Base-by-base conservation (phyloP, 2,113 vertebrate species). In the Bagarius yarrelli region DNA sequence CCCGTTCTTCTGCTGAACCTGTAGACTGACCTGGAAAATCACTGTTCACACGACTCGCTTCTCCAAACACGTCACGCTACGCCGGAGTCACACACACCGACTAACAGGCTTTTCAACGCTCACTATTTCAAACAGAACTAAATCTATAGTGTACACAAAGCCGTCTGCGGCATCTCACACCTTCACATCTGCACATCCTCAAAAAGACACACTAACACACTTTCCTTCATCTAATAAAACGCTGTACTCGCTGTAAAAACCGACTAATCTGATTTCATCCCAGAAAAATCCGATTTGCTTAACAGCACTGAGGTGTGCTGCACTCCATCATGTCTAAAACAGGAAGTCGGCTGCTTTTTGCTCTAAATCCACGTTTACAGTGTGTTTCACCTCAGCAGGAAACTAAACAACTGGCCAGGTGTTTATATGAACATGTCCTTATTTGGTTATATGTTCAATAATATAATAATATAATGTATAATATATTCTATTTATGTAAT, bases 51-150 rank as follows among this genome's bases (percentile, higher is more conserved):
- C 53, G 57, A 36, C 8, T 53, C 34, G 50, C 47, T 69, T 76
- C 76, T 83, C 59, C 69, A 83, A 80, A 77, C 74, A 83, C 30
- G 36, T 21, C 19, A 19, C 13, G 67, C 23, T n/a, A 25, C n/a
- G 53, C 78, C 32, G n/a, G 34, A 60, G 55, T 67, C 55, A 53
- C 44, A 47, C 44, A 47, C 44, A 52, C 66, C 47, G 61, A 81
- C 74, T 61, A 40, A 81, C 30, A n/a, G 71, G 71, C 61, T 78
- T 34, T 85, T 81, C 19, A 69, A 34, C 12, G 44, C 60, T 75
- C 25, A 50, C 60, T 53, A 74, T 83, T 83, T 86, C 78, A 85
- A 83, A 85, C 81, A 85, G 32, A 50, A n/a, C 72, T 6, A 25
- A 50, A 70, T 14, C 40, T 50, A 12, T 50, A 76, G 8, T 52